Base-by-base conservation (phyloP, 2,797 vertebrate species). In the Glossophaga mutica region DNA sequence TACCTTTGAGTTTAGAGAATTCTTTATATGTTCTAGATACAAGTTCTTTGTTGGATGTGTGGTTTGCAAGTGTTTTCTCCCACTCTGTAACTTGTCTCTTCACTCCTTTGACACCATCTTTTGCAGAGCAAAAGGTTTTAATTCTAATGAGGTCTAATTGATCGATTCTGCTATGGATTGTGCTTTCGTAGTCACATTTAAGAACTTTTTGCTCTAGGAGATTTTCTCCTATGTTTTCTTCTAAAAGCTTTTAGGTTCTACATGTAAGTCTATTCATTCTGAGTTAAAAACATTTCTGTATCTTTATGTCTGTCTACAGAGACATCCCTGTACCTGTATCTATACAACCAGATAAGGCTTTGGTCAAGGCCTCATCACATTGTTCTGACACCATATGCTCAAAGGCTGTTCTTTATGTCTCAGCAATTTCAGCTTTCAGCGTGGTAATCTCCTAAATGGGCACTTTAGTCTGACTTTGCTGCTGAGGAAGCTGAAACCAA, bases 141-240 rank as follows among this genome's bases (percentile, higher is more conserved):
- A 91, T 96, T 94, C 88, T 82, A 15, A 52, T 29, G 22, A 93
- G 73, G 16, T 37, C 57, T 84, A 68, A 93, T 85, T 52, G 85
- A 73, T 48, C 32, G 8, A 92, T 83, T 81, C 46, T 81, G 70
- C 87, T n/a, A 62, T 70, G 37, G 22, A 42, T 44, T 42, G 16
- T 82, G 32, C n/a, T 84, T 57, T 84, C 84, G 42, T 57, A 57
- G 34, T 90, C 44, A 19, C 74, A n/a, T 44, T 67, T 87, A 76
- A 92, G 62, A 65, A 87, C n/a, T 73, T 59, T 96, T 71, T 55
- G 52, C 26, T 59, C 42, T 71, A 39, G 57, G 78, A 94, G 90
- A 87, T 91, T 88, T 93, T 79, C 39, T 79, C 29, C 48, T 86
- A 11, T 26, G 26, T 73, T 94, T 95, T 91, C 34, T 94, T 76